A percentile compares a stretch with the other conserved stretches of the same genome.
Conservation (phyloP, 1,140 invertebrate genomes). For the Drosophila murphyi region DNA sequence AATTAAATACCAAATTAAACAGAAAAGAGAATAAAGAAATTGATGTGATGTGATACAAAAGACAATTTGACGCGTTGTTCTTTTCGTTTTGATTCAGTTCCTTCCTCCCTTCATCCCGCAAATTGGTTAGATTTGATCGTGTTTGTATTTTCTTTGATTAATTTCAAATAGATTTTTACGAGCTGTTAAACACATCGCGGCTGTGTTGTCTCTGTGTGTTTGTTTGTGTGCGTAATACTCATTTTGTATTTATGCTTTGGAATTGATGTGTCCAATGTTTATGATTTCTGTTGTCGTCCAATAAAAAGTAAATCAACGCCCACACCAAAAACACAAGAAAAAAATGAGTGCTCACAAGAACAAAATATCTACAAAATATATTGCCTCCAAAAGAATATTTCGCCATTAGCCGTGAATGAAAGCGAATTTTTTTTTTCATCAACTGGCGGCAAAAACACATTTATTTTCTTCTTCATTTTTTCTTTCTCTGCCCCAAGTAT, state of each 20-base stretch:
- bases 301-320: constrained; percentile 40
- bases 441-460: constrained; percentile 18
- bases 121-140: constrained; percentile 42
- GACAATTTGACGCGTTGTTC: constrained; percentile 60
- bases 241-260: constrained; percentile 60
- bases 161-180: constrained; percentile 45
- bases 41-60: constrained; percentile 75
- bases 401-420: constrained; percentile 61
- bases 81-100: constrained; percentile 65
- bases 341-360: not conserved
- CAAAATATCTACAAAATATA: constrained; percentile 42
- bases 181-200: constrained; percentile 59
- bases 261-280: constrained; percentile 63
- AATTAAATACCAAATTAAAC: constrained; percentile 22
- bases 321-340: constrained; percentile 21
- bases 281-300: constrained; percentile 34
- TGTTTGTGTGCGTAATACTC: constrained; percentile 31
- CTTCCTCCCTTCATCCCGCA: not conserved
- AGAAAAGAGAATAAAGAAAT: constrained; percentile 4
- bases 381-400: constrained; percentile 43
- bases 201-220: constrained; percentile 21
- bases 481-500: constrained; percentile 6
- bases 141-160: constrained; percentile 36
- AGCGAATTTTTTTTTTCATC: constrained; percentile 45
- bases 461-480: not conserved